Base-by-base conservation (phyloP, 2,113 vertebrate species). In the Probosciger aterrimus region DNA sequence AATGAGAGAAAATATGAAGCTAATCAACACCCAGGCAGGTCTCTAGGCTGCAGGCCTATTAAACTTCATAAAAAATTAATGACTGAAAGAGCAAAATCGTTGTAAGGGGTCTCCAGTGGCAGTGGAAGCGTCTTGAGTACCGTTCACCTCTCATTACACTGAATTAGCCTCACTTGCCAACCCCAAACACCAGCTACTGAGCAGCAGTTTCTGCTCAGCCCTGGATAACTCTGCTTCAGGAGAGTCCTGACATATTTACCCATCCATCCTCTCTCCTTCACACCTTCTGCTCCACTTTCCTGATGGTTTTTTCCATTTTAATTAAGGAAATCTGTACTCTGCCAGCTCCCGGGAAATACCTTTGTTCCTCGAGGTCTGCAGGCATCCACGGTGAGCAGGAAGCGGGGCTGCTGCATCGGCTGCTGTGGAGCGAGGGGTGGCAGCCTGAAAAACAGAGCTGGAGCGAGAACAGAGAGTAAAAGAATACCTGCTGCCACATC, bases 61-160 rank as follows among this genome's bases (percentile, higher is more conserved):
- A 99, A 98, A 98, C 98, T 97, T 98, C 97, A 98, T 99, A 98
- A 98, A 99, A 98, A 98, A 98, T 99, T 99, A 99, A 99, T 99
- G 98, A 98, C 97, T 98, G 98, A 97, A 97, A 97, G 97, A 98
- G 98, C 97, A 98, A 97, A 98, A 98, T 95, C 90, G 84, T 98
- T 98, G 98, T 97, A 98, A 98, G 98, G 97, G 97, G 97, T 98
- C 98, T 98, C 98, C 96, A 94, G 98, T 97, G 98, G 98, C 97
- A 82, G 94, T 53, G 78, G 97, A 83, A 96, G 95, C 89, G 59
- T 97, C 97, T 95, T 57, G 91, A 97, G 97, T 82, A 96, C 96
- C 41, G 77, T 92, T 98, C 97, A 96, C 97, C 97, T 98, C 98
- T 98, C 96, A 80, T 97, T 97, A 69, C 94, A 60, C 62, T 50